Evolutionary conservation across 2,888 invertebrate genomes (phyloP).

Genomic region (Baronia brevicornis): DNA sequence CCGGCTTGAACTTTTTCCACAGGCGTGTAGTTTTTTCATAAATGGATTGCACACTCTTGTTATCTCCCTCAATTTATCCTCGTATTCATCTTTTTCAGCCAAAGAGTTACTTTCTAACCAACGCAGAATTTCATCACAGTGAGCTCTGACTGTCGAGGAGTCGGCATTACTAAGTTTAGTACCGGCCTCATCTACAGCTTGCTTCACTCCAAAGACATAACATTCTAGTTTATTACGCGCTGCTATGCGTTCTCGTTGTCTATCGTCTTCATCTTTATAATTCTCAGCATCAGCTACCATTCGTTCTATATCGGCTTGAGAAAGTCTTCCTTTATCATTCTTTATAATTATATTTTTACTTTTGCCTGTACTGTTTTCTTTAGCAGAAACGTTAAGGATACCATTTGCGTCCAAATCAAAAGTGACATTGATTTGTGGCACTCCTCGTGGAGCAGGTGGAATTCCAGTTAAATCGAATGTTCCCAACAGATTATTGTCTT

Average conservation of each 20-base stretch:
- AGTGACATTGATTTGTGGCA: slow-evolving; percentile 80
- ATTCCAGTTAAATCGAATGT: slow-evolving; percentile 80
- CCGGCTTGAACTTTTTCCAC: slow-evolving; percentile 28
- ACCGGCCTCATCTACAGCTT: slow-evolving; percentile 77
- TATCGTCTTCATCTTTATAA: slow-evolving; percentile 82
- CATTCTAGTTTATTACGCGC: slow-evolving; percentile 83
- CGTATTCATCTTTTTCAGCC: slow-evolving; percentile 81
- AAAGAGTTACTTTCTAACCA: slow-evolving; percentile 82
- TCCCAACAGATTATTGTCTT: slow-evolving; percentile 82
- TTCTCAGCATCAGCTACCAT: slow-evolving; percentile 86
- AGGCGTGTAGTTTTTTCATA: slow-evolving; percentile 74
- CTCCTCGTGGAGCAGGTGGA: slow-evolving; percentile 79
- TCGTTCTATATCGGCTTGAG: slow-evolving; percentile 88
- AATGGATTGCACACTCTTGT: slow-evolving; percentile 54
- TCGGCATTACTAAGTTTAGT: slow-evolving; percentile 77
- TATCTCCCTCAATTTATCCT: slow-evolving; percentile 64
- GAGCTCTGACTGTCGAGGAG: slow-evolving; percentile 59
- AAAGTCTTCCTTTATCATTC: slow-evolving; percentile 87
- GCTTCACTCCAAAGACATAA: slow-evolving; percentile 81
- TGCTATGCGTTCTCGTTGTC: slow-evolving; percentile 77
- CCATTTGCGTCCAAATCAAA: slow-evolving; percentile 87
- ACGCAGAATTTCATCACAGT: slow-evolving; percentile 74
- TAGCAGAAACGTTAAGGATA: slow-evolving; percentile 88
- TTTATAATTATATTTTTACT: slow-evolving; percentile 86
- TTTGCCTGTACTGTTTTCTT: slow-evolving; percentile 79